Evolutionary conservation across 2,113 vertebrate species (phyloP).

Genomic region (Triplophysa dalaica): DNA sequence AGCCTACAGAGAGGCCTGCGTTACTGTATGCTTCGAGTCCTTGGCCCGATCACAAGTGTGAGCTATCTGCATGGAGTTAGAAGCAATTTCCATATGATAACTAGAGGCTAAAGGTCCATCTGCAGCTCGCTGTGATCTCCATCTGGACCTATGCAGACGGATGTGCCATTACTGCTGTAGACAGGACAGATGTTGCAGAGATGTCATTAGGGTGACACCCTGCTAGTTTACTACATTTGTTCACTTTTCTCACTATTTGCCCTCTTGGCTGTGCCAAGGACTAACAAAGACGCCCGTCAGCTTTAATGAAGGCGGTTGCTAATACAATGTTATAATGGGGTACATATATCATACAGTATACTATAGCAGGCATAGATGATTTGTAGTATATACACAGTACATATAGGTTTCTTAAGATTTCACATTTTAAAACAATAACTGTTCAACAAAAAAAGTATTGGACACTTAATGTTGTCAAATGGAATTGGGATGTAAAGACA

Average conservation of each 20-base stretch:
- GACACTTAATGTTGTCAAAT: too few species aligned
- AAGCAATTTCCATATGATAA: constrained; percentile 32
- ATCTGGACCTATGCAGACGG: constrained; percentile 11
- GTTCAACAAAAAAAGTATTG: too few species aligned
- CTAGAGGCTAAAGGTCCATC: constrained; percentile 20
- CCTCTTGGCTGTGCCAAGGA: constrained; percentile 4
- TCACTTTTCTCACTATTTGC: not conserved
- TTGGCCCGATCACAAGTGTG: not conserved
- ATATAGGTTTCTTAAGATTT: too few species aligned
- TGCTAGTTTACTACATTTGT: not conserved
- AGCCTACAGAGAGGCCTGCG: not conserved
- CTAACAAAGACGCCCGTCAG: not conserved
- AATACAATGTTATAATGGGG: too few species aligned
- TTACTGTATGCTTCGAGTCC: not conserved
- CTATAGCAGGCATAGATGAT: too few species aligned
- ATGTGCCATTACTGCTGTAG: not conserved
- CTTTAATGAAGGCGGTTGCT: not conserved
- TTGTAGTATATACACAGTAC: too few species aligned
- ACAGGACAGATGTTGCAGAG: constrained; percentile 18
- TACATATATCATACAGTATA: too few species aligned
- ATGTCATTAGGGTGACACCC: constrained; percentile 8
- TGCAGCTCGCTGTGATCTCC: constrained; percentile 4
- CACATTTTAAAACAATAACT: too few species aligned
- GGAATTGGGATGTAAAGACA: too few species aligned
- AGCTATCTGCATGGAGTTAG: not conserved